Base-by-base conservation (phyloP, 2,113 vertebrate genomes). In the Eira barbara region DNA sequence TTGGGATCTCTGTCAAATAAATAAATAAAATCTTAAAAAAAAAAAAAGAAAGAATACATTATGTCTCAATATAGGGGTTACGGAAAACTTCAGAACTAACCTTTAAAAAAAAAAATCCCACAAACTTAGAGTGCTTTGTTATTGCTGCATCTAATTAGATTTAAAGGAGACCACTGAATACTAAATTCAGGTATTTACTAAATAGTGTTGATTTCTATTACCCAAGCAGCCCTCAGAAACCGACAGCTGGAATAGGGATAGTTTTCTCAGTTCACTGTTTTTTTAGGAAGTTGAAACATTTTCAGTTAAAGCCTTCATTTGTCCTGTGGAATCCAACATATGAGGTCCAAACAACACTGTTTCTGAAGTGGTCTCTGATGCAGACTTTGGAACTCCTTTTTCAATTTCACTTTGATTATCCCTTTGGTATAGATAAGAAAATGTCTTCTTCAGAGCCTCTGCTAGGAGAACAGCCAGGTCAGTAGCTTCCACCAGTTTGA, bases 401-500 rank as follows among this genome's bases (percentile, higher is more conserved):
- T 99, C 99, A 23, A 13, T 88, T 95, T 99, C 98, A 4, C 98
- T 97, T 31, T 98, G 99, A n/a, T 99, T 99, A 74, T 99, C 97
- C 0, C 90, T 59, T 59, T 96, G 98, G 94, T 99, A 99, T 21
- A 99, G 99, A 96, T 99, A 99, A 1, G 99, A 99, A 94, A 99
- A 99, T 95, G 99, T 99, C 98, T 99, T 99, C 92, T 99, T 99
- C 96, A 99, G 99, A 18, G 99, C 99, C 97, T 99, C 99, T 1
- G 99, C 99, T 82, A 99, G 99, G 95, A 99, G 98, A 8, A 99
- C 45, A 21, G 99, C 99, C 6, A 99, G 99, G 36, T 99, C 99
- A 23, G 90, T 36, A 6, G 99, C 98, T 78, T 99, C 99, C 15
- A 95, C 97, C 0, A 86, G 97, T 97, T 99, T 99, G 4, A 83